These are phyloP conservation scores for Semicossyphus pulcher DNA, from an alignment of 2,113 vertebrate genomes.

Conservation along the genomic window DNA sequence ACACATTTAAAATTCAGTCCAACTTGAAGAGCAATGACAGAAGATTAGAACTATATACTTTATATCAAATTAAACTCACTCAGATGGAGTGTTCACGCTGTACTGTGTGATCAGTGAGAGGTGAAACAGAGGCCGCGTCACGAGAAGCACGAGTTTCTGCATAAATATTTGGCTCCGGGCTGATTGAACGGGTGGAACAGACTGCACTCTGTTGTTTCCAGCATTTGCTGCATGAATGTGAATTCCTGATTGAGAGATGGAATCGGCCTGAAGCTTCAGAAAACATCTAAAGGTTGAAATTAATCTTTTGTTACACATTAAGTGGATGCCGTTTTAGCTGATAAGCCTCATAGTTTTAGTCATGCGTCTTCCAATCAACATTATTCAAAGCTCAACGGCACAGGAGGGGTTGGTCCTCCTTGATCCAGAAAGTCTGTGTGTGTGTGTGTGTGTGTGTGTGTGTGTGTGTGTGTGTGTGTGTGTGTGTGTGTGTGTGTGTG, in stretches of 20 bases:
- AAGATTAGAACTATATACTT: not conserved
- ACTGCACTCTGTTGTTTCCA: not conserved
- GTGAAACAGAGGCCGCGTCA: not conserved
- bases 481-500: no score
- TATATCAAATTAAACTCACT: not conserved
- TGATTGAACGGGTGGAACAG: not conserved
- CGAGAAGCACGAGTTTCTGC: conserved; percentile 7
- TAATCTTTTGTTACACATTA: not conserved
- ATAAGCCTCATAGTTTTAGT: not conserved
- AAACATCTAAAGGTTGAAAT: conserved; percentile 7
- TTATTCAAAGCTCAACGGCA: not conserved
- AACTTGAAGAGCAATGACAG: not conserved
- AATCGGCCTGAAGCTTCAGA: not conserved
- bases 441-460: no score
- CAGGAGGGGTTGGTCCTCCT: no score
- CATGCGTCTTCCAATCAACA: no score
- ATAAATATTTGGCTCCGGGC: not conserved
- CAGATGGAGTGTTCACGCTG: not conserved
- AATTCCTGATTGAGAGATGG: conserved; percentile 24
- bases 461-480: no score
- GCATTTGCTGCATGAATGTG: conserved; percentile 23
- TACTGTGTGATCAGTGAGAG: not conserved
- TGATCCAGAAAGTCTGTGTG: no score
- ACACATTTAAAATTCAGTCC: not conserved
- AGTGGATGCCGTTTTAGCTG: not conserved